These are phyloP conservation scores for Ochropleura leucogaster DNA, from an alignment of 2,888 invertebrate genomes.

Conservation along the genomic window DNA sequence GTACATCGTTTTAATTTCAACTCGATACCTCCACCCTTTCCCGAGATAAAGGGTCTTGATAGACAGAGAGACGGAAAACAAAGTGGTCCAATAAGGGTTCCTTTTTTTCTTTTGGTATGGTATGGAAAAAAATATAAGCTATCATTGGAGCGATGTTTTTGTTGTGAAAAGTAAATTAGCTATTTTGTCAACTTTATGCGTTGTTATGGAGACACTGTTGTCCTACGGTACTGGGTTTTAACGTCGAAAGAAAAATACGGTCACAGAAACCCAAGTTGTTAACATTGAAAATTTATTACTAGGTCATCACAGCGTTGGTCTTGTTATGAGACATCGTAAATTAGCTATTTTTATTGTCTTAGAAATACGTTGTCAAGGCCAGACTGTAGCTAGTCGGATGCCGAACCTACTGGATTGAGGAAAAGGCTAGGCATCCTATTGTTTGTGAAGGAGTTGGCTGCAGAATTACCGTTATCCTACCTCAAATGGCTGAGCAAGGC, in stretches of 20 bases:
- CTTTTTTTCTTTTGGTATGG: too few relatives aligned
- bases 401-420: constrained; percentile 46
- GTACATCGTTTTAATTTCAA: too few relatives aligned
- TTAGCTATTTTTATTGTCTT: constrained; percentile 11
- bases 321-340: constrained; percentile 14
- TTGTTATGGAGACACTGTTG: too few relatives aligned
- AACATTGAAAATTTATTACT: constrained; percentile 23
- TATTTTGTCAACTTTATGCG: too few relatives aligned
- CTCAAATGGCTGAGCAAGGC: constrained; percentile 12
- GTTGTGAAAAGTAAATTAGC: too few relatives aligned
- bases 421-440: constrained; percentile 52
- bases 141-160: too few relatives aligned
- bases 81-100: too few relatives aligned
- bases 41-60: too few relatives aligned
- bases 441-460: constrained; percentile 29
- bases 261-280: constrained; percentile 21
- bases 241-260: constrained; percentile 16
- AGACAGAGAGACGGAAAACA: too few relatives aligned
- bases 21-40: too few relatives aligned
- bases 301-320: neutral
- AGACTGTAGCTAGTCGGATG: constrained; percentile 31
- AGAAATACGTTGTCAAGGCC: constrained; percentile 28
- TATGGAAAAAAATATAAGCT: too few relatives aligned
- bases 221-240: constrained; percentile 26
- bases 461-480: constrained; percentile 11